These are phyloP conservation scores for Cephus cinctus DNA, from an alignment of 1,140 invertebrate species.

Conservation along the genomic window DNA sequence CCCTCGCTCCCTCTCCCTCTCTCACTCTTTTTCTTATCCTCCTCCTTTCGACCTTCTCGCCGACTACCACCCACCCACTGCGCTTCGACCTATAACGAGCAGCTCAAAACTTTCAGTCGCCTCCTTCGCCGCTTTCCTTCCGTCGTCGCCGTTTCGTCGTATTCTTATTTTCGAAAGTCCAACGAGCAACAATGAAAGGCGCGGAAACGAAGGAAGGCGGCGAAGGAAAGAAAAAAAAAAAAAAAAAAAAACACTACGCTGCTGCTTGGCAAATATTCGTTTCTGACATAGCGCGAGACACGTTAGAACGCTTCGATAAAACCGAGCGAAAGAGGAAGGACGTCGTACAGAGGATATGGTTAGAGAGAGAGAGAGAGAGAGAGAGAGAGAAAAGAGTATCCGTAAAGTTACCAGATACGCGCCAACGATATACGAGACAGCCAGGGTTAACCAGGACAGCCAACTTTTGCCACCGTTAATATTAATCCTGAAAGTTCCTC, in stretches of 20 bases:
- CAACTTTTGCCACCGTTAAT: too few relatives aligned
- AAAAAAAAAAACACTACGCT: not conserved
- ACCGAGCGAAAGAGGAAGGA: too few relatives aligned
- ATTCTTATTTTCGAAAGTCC: conserved; percentile 12
- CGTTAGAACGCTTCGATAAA: not conserved
- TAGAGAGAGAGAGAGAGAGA: conserved; percentile 6
- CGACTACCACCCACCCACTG: conserved; percentile 44
- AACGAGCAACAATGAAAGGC: too few relatives aligned
- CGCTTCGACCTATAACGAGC: conserved; percentile 30
- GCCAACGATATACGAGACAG: too few relatives aligned
- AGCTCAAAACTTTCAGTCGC: not conserved
- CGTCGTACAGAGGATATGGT: too few relatives aligned
- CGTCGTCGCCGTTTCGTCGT: conserved; percentile 2
- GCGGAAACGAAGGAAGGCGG: too few relatives aligned
- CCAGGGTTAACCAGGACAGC: too few relatives aligned
- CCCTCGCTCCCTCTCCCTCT: conserved; percentile 9
- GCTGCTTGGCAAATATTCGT: not conserved
- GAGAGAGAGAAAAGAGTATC: not conserved
- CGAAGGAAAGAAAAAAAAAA: conserved; percentile 21
- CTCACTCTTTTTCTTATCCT: conserved; percentile 13
- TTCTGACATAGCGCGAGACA: not conserved
- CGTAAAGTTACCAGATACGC: too few relatives aligned
- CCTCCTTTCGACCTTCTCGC: conserved; percentile 13
- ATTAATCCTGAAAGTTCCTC: too few relatives aligned
- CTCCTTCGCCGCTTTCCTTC: conserved; percentile 7